Percentiles rank a stretch among this genome's conserved stretches.
phyloP scores from a whole-genome alignment of 2,113 vertebrate genomes.

The Microcebus tavaratra region DNA sequence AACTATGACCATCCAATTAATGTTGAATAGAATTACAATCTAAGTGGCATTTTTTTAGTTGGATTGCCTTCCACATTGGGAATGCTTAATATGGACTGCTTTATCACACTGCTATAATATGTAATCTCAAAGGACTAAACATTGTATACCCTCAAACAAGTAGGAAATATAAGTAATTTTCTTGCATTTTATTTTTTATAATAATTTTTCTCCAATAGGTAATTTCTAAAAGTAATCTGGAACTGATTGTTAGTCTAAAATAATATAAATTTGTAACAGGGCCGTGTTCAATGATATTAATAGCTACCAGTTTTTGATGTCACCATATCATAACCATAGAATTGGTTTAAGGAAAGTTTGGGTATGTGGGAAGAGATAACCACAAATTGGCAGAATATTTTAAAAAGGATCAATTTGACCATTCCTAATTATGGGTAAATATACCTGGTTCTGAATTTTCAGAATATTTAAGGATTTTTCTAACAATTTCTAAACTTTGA shows the following conservation, averaged over 20 bases:
- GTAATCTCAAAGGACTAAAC: conserved; percentile 19
- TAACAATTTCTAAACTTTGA: not conserved
- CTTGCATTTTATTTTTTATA: conserved; percentile 37
- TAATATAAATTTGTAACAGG: not conserved
- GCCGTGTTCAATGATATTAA: not conserved
- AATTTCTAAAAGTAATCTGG: conserved; percentile 26
- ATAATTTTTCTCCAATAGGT: not conserved
- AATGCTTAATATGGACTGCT: not conserved
- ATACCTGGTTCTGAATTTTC: conserved; percentile 37
- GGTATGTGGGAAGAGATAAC: not conserved
- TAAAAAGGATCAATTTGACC: not conserved
- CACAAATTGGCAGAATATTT: conserved; percentile 18
- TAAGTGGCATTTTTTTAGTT: conserved; percentile 5
- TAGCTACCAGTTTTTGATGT: not conserved
- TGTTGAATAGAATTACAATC: not conserved
- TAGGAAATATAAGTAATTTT: not conserved
- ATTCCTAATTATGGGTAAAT: not conserved
- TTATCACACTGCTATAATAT: not conserved
- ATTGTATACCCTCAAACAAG: not conserved
- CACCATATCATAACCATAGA: not conserved
- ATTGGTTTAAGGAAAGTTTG: not conserved
- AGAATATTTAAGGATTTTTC: conserved; percentile 27
- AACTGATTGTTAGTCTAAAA: not conserved
- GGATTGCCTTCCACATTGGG: not conserved
- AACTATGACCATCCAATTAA: not conserved